A percentile compares a stretch with the other conserved stretches of the same genome.
phyloP scores from a whole-genome alignment of 2,888 invertebrate species.

The Subacronicta megacephala region DNA sequence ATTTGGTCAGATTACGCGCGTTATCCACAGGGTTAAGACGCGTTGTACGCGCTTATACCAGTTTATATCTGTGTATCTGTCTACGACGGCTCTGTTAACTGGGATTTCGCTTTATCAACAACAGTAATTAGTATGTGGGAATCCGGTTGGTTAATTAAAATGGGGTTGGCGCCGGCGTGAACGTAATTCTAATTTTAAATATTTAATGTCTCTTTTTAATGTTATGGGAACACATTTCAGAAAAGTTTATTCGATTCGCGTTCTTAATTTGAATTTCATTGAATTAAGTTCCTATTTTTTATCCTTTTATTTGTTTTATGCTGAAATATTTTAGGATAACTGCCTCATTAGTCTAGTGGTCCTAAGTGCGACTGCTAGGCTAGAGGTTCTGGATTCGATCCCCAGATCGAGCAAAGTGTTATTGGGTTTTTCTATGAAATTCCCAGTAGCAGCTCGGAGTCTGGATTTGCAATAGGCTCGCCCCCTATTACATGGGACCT shows the following conservation, averaged over 20 bases:
- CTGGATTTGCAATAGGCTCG: no score
- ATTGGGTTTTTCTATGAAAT: no score
- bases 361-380: no score
- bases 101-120: conserved; percentile 61
- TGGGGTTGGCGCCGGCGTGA: conserved; percentile 46
- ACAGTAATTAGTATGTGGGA: conserved; percentile 54
- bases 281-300: not conserved
- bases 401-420: no score
- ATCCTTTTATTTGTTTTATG: not conserved
- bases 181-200: conserved; percentile 44
- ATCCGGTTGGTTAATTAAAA: conserved; percentile 53
- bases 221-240: conserved; percentile 24
- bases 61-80: conserved; percentile 54
- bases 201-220: conserved; percentile 37
- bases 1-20: conserved; percentile 70
- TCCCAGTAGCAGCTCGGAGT: no score
- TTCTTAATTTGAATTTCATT: conserved; percentile 9
- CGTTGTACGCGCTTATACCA: conserved; percentile 61
- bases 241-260: conserved; percentile 12
- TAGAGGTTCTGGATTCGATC: no score
- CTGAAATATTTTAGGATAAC: not conserved
- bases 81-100: conserved; percentile 54
- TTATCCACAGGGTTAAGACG: conserved; percentile 53
- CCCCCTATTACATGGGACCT: no score
- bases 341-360: no score